A percentile compares a stretch with the other conserved stretches of the same genome.
phyloP scores from a whole-genome alignment of 53 echinoderm and acorn worm genomes.

The Antedon mediterranea region DNA sequence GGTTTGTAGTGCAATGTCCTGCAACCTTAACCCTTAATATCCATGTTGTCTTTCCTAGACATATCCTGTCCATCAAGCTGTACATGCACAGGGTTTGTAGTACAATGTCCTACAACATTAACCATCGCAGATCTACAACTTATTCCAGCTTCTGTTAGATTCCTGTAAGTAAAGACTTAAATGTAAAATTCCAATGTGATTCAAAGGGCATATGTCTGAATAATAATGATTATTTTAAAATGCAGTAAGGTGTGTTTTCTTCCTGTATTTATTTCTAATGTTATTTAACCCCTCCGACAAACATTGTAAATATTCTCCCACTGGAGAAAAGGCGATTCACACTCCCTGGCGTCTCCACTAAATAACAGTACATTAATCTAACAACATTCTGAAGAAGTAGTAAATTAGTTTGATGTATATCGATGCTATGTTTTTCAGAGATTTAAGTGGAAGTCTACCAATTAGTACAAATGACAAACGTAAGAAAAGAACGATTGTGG shows the following conservation, averaged over 20 bases:
- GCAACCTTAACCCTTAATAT: conserved; percentile 7
- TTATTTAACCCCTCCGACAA: too few species aligned
- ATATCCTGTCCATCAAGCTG: conserved; percentile 27
- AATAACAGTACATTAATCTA: too few species aligned
- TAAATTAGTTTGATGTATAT: too few species aligned
- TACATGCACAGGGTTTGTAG: conserved; percentile 25
- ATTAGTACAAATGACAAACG: not conserved
- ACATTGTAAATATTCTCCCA: too few species aligned
- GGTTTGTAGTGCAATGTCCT: conserved; percentile 17
- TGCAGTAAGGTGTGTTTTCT: too few species aligned
- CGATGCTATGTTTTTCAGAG: not conserved
- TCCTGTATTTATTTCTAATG: too few species aligned
- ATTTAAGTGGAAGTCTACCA: not conserved
- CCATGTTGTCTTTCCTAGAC: conserved; percentile 12
- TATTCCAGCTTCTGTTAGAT: conserved; percentile 16
- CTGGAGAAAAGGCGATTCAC: too few species aligned
- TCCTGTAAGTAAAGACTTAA: conserved; percentile 31
- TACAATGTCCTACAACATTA: conserved; percentile 13
- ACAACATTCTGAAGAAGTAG: too few species aligned
- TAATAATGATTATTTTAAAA: too few species aligned
- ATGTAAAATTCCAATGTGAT: too few species aligned
- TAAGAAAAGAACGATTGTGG: not conserved
- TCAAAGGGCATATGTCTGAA: too few species aligned
- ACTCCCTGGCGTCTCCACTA: too few species aligned
- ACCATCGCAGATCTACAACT: not conserved